Evolutionary conservation across 1,140 invertebrate species (phyloP), one percentile per base, ranked within the genome.

Genomic region (Leptopilina clavipes): DNA sequence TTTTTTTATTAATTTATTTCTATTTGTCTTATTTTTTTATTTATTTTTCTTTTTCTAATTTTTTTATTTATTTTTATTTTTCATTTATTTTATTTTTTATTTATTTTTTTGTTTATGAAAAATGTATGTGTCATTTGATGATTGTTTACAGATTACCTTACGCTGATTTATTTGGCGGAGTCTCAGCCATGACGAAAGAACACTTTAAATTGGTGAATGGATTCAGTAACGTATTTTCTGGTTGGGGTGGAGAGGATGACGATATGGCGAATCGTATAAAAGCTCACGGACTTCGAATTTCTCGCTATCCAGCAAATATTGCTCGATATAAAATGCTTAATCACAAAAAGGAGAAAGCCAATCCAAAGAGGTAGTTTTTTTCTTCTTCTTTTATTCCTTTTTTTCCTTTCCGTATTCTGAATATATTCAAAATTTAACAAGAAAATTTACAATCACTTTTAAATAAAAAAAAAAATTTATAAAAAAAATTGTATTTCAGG

Each of bases 171-270:
- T 98, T 99, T 88, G 97, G 96, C 25, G 96, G 96, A 72, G 96
- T 97, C 0, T 96, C 95, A 37, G 96, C 96, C 2, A 93, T 98
- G 91, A 96, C 93, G 0, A 92, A 92, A 70, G 93, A 95, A 78
- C 96, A 98, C 82, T 97, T 97, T 87, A 91, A 92, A 76, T 91
- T 93, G 70, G 94, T 98, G 0, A 98, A 98, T 87, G 97, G 97
- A 0, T 98, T 97, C 91, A 96, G 96, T 37, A 98, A 98, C 87
- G 94, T 94, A 44, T 98, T 96, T 89, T 98, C 96, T 95, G 97
- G 96, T 10, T 97, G 96, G 96, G 97, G 97, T 40, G 96, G 95
- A 19, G 97, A 98, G 89, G 97, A 98, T 88, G 97, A 98, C 86
- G 97, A 98, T 86, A 96, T 98, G 95, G 94, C 94, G 44, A 96